A percentile compares a stretch with the other conserved stretches of the same genome.
Conservation (phyloP, 2,797 vertebrate species). For the Helarctos malayanus region DNA sequence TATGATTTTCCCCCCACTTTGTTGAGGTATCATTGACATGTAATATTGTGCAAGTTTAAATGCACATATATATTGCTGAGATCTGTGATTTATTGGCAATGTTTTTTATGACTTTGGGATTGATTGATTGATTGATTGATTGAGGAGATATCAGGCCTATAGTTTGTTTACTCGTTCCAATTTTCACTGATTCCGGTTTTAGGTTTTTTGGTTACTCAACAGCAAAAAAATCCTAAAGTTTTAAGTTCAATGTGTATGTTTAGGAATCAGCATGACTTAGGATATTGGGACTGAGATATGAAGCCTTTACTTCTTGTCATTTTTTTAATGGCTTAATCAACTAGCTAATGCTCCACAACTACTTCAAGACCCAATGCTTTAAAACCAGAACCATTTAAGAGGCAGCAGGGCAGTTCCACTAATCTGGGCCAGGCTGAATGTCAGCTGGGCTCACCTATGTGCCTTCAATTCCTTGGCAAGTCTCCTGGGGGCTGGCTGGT, state of each 20-base stretch:
- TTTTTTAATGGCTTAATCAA: conserved; percentile 32
- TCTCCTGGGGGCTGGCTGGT: neutral
- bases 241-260: neutral
- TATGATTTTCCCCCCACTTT: neutral
- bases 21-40: neutral
- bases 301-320: neutral
- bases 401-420: neutral
- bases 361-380: neutral
- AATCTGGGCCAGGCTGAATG: neutral
- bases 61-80: neutral
- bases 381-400: neutral
- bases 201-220: conserved; percentile 34
- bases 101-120: neutral
- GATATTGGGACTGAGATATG: neutral
- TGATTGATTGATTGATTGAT: neutral
- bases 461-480: neutral
- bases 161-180: conserved; percentile 19
- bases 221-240: neutral
- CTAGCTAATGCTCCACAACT: neutral
- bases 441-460: neutral
- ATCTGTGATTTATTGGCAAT: conserved; percentile 23
- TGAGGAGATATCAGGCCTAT: neutral
- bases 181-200: conserved; percentile 31
- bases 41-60: neutral
- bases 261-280: neutral